These are phyloP conservation scores for Sitodiplosis mosellana DNA, from an alignment of 1,140 invertebrate genomes.

Conservation along the genomic window DNA sequence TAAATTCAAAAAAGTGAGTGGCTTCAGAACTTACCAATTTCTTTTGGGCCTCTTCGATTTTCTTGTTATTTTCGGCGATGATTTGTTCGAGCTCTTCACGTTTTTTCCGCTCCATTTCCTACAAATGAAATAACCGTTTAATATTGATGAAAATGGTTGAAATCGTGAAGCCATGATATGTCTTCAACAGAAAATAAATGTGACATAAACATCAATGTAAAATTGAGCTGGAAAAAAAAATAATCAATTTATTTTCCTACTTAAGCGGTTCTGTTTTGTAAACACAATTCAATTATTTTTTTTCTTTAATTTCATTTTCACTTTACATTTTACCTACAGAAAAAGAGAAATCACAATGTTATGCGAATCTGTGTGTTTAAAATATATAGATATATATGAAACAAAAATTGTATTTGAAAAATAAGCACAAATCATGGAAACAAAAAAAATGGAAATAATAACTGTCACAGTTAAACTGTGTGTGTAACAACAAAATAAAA, in stretches of 20 bases:
- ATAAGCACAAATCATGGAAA: neutral
- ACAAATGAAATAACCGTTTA: constrained; percentile 29
- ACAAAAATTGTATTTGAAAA: neutral
- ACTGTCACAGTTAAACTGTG: neutral
- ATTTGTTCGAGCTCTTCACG: constrained; percentile 87
- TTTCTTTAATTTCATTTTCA: neutral
- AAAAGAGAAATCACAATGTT: too few species aligned
- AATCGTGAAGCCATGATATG: too few species aligned
- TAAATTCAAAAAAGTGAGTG: constrained; percentile 5
- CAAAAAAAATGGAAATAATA: neutral
- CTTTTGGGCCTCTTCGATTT: constrained; percentile 90
- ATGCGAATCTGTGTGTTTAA: neutral
- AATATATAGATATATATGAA: neutral
- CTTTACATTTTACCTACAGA: too few species aligned
- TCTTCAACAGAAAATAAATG: neutral
- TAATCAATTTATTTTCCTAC: neutral
- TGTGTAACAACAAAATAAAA: neutral
- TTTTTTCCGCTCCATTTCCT: constrained; percentile 92
- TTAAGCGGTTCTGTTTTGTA: neutral
- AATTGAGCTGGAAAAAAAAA: too few species aligned
- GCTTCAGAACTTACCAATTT: constrained; percentile 74
- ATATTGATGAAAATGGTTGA: constrained; percentile 6
- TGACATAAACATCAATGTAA: too few species aligned
- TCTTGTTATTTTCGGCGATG: constrained; percentile 93
- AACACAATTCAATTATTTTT: neutral